phyloP scores from a whole-genome alignment of 2,113 vertebrate genomes.

The Thermophis baileyi region DNA sequence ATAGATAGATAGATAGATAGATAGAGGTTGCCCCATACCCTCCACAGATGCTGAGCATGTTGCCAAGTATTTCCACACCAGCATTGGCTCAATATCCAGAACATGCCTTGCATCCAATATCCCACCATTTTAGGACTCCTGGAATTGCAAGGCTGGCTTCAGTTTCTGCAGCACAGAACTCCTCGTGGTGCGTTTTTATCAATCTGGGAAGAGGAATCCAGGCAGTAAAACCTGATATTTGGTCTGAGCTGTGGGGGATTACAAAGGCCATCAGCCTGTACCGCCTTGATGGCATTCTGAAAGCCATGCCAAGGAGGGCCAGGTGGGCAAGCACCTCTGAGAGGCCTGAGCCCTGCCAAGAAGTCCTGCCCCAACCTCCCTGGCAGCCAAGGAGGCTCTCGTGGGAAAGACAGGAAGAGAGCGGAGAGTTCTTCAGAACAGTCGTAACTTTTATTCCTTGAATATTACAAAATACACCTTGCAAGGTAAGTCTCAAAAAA shows the following conservation, averaged over 20 bases:
- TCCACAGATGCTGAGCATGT: not conserved
- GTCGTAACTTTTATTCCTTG: constrained; percentile 76
- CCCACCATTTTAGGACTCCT: not conserved
- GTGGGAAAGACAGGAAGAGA: not conserved
- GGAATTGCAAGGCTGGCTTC: not conserved
- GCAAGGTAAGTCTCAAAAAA: constrained; percentile 74
- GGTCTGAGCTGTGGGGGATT: not conserved
- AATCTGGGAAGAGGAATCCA: not conserved
- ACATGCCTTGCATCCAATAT: not conserved
- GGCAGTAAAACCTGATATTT: not conserved
- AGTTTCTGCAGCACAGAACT: not conserved
- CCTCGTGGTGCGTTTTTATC: not conserved
- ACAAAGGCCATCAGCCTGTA: not conserved
- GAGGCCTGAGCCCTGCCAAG: not conserved
- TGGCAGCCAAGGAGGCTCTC: not conserved
- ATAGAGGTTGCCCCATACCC: not conserved
- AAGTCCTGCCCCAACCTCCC: not conserved
- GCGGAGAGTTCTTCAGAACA: constrained; percentile 53
- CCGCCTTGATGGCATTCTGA: not conserved
- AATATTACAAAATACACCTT: constrained; percentile 80
- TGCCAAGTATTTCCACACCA: not conserved
- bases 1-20: no score
- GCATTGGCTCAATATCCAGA: not conserved
- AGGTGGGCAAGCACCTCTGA: not conserved
- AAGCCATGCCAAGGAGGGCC: not conserved